Evolutionary conservation across 1,140 invertebrate species (phyloP), one percentile per base, ranked within the genome.

Genomic region (Dendrolimus kikuchii): DNA sequence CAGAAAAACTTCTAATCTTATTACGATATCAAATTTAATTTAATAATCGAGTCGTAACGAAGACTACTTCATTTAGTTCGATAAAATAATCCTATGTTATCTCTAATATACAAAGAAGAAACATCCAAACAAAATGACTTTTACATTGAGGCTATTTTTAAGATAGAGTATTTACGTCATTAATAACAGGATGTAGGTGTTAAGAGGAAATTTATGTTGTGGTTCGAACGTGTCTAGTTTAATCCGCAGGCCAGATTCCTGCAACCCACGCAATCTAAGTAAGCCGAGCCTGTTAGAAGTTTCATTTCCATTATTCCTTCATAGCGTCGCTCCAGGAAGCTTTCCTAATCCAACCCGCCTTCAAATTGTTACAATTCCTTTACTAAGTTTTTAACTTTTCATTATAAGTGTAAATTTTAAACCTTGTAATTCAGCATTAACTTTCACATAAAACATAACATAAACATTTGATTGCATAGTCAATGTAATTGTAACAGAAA

Each of bases 201-300:
- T 62, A 61, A 62, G 58, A 67, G 59, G 55, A 68, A 69, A 76
- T 73, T 76, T 66, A 70, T 74, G 65, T 68, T 58, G 65, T 57
- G 66, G 64, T 62, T 62, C 53, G 59, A 69, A 66, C 60, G 60
- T 66, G 67, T 66, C 68, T 68, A 58, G 60, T 62, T 62, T 69
- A 76, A 76, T 71, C 68, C 65, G 57, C 51, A 53, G 57, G 59
- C 57, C 57, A 68, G 63, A 70, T 65, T 62, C 62, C 57, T 66
- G 62, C 53, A 64, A 66, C 62, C 68, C 68, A 59, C 70, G 64
- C 68, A 68, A 71, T 76, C 66, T 70, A 68, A 71, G 66, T 73
- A 76, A 77, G 58, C 64, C 62, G 68, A 63, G 55, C 59, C 59
- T 62, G 66, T 66, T 66, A 66, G 53, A 66, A 63, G 54, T 67